A percentile compares a stretch with the other conserved stretches of the same genome.
Conservation (phyloP, 2,797 vertebrate genomes). For the Dryobates pubescens region DNA sequence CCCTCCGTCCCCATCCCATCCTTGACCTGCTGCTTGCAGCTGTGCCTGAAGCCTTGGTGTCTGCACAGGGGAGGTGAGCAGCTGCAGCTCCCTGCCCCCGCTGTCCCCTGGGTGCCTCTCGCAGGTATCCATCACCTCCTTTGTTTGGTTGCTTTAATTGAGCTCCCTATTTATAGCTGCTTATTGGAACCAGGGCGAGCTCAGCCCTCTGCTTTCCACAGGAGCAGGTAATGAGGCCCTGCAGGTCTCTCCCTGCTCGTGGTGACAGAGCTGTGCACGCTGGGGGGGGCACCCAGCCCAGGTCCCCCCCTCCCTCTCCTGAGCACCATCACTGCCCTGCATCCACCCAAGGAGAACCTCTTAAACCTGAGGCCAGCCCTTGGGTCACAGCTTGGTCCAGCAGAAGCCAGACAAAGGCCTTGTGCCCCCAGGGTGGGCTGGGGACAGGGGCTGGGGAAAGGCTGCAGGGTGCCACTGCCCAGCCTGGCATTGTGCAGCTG, state of each 20-base stretch:
- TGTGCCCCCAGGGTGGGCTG: background rate
- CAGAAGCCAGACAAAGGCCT: background rate
- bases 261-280: background rate
- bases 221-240: conserved; percentile 1
- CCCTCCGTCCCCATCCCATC: rapidly evolving
- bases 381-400: background rate
- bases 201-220: background rate
- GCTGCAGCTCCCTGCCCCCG: background rate
- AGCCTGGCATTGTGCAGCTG: background rate
- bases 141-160: conserved; percentile 65
- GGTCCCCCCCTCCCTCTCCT: rapidly evolving
- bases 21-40: background rate
- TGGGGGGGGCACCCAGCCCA: rapidly evolving
- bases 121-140: conserved; percentile 38
- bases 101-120: background rate
- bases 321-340: rapidly evolving
- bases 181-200: conserved; percentile 53
- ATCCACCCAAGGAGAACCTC: rapidly evolving
- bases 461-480: background rate
- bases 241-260: rapidly evolving
- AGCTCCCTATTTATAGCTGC: conserved; percentile 58
- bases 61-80: background rate
- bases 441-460: background rate
- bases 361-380: background rate
- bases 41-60: background rate